A percentile compares a stretch with the other conserved stretches of the same genome.
Evolutionary conservation across 1,140 invertebrate genomes (phyloP).

Genomic region (Cherax destructor): DNA sequence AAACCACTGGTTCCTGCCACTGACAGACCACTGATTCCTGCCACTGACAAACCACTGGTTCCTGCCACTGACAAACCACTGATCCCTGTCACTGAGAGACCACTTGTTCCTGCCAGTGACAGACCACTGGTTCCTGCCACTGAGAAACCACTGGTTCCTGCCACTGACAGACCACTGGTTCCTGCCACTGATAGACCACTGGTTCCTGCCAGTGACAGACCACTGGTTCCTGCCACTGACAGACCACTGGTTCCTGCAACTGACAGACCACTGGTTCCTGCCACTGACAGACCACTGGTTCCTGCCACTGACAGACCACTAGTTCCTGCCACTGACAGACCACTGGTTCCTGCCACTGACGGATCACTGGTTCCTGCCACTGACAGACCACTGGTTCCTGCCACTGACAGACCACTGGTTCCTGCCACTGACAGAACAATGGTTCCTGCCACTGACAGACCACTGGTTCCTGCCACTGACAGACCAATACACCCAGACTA

Average conservation of each 20-base stretch:
- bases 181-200: background rate
- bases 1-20: slow-evolving; percentile 3
- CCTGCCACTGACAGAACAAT: background rate
- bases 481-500: no score
- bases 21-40: slow-evolving; percentile 9
- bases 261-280: slow-evolving; percentile 18
- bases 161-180: background rate
- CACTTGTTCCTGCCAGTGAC: background rate
- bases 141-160: background rate
- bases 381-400: slow-evolving; percentile 10
- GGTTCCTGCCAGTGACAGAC: background rate
- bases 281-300: background rate
- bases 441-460: slow-evolving; percentile 15
- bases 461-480: background rate
- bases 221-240: background rate
- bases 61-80: background rate
- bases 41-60: slow-evolving; percentile 18
- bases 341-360: background rate
- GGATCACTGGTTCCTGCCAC: no score
- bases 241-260: background rate
- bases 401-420: background rate
- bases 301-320: background rate
- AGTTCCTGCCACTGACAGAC: background rate
- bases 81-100: background rate
- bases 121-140: background rate